A percentile compares a stretch with the other conserved stretches of the same genome.
These are phyloP conservation scores for Trichechus manatus DNA, from an alignment of 2,113 vertebrate species.

Conservation along the genomic window DNA sequence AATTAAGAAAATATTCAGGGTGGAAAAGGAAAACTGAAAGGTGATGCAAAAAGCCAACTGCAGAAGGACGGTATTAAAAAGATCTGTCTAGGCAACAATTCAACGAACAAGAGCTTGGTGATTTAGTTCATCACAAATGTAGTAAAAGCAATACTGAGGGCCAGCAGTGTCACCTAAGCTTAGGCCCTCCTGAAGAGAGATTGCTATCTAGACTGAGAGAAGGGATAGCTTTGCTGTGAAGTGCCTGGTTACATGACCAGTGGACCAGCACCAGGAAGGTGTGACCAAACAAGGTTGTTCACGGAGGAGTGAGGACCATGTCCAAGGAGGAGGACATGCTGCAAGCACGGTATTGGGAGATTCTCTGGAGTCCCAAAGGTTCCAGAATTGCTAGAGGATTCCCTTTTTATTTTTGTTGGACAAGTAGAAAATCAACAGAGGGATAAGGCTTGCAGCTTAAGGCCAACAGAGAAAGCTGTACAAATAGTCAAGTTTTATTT, in stretches of 20 bases:
- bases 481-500: background rate
- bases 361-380: background rate
- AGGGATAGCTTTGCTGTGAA: background rate
- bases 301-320: background rate
- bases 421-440: background rate
- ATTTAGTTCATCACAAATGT: accelerated
- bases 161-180: background rate
- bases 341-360: too few relatives aligned
- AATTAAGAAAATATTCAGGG: background rate
- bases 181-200: background rate
- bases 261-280: too few relatives aligned
- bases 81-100: background rate
- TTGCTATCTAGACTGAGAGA: background rate
- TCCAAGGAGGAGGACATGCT: background rate
- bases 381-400: background rate
- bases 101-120: background rate
- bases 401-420: background rate
- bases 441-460: background rate
- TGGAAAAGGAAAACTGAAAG: background rate
- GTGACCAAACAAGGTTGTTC: background rate
- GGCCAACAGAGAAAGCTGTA: background rate
- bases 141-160: background rate
- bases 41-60: too few relatives aligned
- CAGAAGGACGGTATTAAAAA: background rate
- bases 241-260: background rate